Evolutionary conservation across 1,140 invertebrate species (phyloP).

Genomic region (Aphelinus certus): DNA sequence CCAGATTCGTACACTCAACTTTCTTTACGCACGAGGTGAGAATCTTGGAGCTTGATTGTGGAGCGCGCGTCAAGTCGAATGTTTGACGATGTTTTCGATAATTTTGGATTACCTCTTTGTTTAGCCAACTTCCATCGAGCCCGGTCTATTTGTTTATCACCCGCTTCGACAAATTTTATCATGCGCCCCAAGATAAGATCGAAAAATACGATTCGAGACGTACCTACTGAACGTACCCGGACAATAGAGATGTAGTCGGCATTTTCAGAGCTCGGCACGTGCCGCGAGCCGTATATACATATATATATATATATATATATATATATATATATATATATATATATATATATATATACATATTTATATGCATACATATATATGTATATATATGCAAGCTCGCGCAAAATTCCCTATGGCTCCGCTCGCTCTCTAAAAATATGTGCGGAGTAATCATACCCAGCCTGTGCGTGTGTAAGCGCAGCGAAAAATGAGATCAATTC

Average conservation of each 20-base stretch:
- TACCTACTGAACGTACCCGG: no score
- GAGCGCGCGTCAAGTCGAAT: neutral
- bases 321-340: neutral
- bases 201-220: neutral
- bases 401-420: conserved; percentile 7
- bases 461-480: neutral
- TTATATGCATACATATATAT: neutral
- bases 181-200: neutral
- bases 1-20: no score
- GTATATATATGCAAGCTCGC: neutral
- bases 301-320: conserved; percentile 3
- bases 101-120: neutral
- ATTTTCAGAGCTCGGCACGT: conserved; percentile 20
- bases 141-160: conserved; percentile 8
- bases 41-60: no score
- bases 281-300: neutral
- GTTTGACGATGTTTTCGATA: neutral
- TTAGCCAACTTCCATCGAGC: neutral
- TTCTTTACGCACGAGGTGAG: no score
- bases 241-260: neutral
- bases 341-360: neutral
- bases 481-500: conserved; percentile 24
- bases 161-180: conserved; percentile 8
- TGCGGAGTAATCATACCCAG: conserved; percentile 14
- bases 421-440: neutral